Evolutionary conservation across 2,113 vertebrate species (phyloP).

Genomic region (Ranitomeya imitator): DNA sequence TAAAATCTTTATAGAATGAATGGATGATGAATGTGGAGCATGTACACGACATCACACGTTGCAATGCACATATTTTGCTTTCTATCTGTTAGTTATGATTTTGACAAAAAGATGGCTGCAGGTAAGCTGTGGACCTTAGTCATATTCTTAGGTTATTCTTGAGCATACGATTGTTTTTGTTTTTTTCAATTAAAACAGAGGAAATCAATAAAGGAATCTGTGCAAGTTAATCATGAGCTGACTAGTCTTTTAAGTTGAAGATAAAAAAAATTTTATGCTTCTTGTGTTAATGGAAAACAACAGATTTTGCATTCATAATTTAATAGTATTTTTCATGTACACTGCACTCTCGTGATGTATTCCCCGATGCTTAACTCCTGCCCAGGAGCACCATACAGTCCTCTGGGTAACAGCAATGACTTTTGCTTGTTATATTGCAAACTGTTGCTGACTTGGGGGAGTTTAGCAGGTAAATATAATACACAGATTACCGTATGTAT

Average conservation of each 20-base stretch:
- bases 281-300: conserved; percentile 30
- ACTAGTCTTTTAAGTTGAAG: not conserved
- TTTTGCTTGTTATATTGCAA: conserved; percentile 43
- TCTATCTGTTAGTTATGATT: too few relatives aligned
- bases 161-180: too few relatives aligned
- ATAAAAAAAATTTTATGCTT: conserved; percentile 2
- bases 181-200: not conserved
- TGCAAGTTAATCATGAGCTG: not conserved
- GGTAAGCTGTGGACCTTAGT: not conserved
- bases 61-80: too few relatives aligned
- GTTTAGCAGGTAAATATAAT: not conserved
- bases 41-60: too few relatives aligned
- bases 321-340: conserved; percentile 40
- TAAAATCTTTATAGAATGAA: too few relatives aligned
- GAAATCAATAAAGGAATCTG: not conserved
- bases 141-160: not conserved
- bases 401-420: conserved; percentile 36
- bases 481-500: not conserved
- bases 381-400: conserved; percentile 41
- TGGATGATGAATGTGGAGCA: too few relatives aligned
- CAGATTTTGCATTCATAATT: conserved; percentile 52
- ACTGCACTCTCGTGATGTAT: conserved; percentile 43
- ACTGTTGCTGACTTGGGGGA: conserved; percentile 3
- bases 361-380: conserved; percentile 42
- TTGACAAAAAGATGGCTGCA: too few relatives aligned